A percentile compares a stretch with the other conserved stretches of the same genome.
phyloP scores from a whole-genome alignment of 30 jellyfish, hydroid and myxozoan species.

The Mastigias papua region DNA sequence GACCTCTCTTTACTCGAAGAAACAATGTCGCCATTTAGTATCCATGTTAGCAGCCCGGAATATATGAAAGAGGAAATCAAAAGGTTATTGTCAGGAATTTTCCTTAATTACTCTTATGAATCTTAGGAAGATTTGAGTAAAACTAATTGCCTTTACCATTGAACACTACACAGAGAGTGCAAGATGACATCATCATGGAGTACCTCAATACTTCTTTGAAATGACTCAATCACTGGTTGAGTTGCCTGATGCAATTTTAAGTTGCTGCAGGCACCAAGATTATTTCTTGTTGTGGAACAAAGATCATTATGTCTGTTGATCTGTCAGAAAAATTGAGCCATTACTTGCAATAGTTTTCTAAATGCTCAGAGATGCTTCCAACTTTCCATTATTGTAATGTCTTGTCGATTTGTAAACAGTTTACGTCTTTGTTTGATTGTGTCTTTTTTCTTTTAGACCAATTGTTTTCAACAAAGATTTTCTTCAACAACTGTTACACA shows the following conservation, averaged over 20 bases:
- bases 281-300: too few relatives aligned
- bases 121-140: background rate
- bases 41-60: constrained; percentile 74
- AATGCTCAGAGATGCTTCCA: background rate
- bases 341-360: too few relatives aligned
- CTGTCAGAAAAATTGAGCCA: too few relatives aligned
- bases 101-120: too few relatives aligned
- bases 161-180: too few relatives aligned
- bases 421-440: background rate
- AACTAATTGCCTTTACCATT: too few relatives aligned
- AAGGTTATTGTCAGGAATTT: constrained; percentile 9
- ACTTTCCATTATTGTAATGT: background rate
- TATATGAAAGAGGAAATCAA: constrained; percentile 62
- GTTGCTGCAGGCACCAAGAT: too few relatives aligned
- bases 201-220: too few relatives aligned
- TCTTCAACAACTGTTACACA: constrained; percentile 51
- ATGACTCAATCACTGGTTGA: too few relatives aligned
- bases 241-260: too few relatives aligned
- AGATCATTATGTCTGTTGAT: too few relatives aligned
- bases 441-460: constrained; percentile 45
- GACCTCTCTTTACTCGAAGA: constrained; percentile 59
- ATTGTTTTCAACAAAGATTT: constrained; percentile 39
- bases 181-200: too few relatives aligned
- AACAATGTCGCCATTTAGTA: constrained; percentile 67
- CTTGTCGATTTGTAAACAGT: background rate